Conservation (phyloP, 1,140 invertebrate genomes). For the Magallana angulata region DNA sequence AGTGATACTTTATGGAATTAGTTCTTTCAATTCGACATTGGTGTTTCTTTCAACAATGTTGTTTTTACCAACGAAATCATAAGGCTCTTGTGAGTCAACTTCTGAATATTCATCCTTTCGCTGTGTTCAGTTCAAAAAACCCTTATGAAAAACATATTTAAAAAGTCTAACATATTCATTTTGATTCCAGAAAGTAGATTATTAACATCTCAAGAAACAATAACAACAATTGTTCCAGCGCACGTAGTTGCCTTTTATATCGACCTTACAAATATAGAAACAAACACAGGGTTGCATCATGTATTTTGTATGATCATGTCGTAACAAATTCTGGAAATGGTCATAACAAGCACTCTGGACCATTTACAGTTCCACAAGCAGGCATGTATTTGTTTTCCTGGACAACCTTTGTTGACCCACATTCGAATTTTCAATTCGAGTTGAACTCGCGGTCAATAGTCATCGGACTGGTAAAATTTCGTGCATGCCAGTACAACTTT, state of each 20-base stretch:
- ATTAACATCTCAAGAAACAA: no score
- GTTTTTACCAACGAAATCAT: no score
- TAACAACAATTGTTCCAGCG: no score
- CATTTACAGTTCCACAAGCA: background rate
- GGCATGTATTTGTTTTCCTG: background rate
- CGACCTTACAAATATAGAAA: background rate
- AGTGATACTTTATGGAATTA: no score
- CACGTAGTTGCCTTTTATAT: background rate
- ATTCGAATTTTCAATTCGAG: background rate
- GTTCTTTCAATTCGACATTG: no score
- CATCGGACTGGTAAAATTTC: background rate
- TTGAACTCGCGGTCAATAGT: background rate
- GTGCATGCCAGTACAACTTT: background rate
- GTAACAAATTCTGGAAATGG: background rate
- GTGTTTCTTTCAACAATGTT: no score
- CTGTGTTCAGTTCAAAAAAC: no score
- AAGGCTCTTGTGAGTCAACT: no score
- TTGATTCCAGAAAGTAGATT: no score
- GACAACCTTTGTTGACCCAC: background rate
- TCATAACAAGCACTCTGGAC: background rate
- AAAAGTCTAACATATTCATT: no score
- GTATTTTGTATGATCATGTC: background rate
- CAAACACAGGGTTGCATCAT: background rate
- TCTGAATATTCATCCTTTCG: no score
- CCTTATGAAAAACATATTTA: no score